Evolutionary conservation across 2,113 vertebrate species (phyloP).

Genomic region (Pleuronectes platessa): DNA sequence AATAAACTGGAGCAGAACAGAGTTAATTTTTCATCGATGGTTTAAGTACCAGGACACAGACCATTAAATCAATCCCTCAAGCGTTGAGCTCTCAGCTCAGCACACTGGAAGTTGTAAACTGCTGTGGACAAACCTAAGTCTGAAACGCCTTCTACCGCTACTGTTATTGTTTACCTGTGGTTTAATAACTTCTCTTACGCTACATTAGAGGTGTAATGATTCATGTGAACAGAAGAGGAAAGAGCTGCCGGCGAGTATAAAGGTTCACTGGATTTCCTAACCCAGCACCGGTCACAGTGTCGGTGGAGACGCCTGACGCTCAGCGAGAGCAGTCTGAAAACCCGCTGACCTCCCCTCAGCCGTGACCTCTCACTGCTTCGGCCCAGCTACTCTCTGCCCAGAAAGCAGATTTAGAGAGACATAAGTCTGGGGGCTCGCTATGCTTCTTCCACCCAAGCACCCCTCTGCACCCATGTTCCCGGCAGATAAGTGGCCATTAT

Average conservation of each 20-base stretch:
- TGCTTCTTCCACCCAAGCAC: constrained; percentile 35
- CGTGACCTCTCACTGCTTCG: constrained; percentile 18
- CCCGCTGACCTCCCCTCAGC: neutral
- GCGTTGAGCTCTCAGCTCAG: neutral
- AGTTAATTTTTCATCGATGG: constrained; percentile 22
- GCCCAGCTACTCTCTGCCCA: constrained; percentile 25
- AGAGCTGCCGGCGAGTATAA: constrained; percentile 20
- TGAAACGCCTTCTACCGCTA: neutral
- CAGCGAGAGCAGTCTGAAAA: constrained; percentile 23
- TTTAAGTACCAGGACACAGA: neutral
- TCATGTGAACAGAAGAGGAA: constrained; percentile 38
- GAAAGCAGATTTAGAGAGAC: constrained; percentile 48
- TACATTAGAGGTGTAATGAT: constrained; percentile 53
- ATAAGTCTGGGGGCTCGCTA: constrained; percentile 26
- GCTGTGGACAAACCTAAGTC: constrained; percentile 1
- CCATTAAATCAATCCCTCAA: constrained; percentile 5
- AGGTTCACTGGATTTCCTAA: constrained; percentile 33
- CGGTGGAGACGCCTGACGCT: neutral
- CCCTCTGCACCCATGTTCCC: constrained; percentile 56
- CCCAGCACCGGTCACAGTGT: neutral
- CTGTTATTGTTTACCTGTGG: constrained; percentile 38
- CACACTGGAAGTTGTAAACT: constrained; percentile 23
- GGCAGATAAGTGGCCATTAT: constrained; percentile 77
- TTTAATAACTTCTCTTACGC: constrained; percentile 18
- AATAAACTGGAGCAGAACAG: neutral